phyloP scores from a whole-genome alignment of 2,888 invertebrate genomes.

The Lithophane semibrunnea region DNA sequence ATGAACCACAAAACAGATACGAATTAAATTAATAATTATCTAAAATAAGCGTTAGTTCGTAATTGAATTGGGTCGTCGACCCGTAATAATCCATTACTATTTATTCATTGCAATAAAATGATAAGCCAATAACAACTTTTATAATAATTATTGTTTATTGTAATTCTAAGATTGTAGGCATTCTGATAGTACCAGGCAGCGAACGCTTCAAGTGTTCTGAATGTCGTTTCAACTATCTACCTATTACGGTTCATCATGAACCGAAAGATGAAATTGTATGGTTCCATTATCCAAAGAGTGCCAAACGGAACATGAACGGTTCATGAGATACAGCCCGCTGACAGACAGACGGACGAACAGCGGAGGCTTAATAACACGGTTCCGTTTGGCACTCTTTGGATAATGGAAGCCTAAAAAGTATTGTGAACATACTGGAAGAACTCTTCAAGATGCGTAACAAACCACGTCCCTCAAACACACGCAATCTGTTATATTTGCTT shows the following conservation, averaged over 20 bases:
- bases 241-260: too few relatives aligned
- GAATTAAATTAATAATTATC: slow-evolving; percentile 2
- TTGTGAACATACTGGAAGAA: too few relatives aligned
- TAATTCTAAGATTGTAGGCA: background rate
- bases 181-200: background rate
- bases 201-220: background rate
- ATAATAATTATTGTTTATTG: slow-evolving; percentile 1
- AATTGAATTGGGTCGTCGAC: background rate
- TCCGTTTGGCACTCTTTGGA: too few relatives aligned
- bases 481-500: background rate
- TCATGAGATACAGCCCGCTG: too few relatives aligned
- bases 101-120: slow-evolving; percentile 34
- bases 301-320: too few relatives aligned
- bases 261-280: too few relatives aligned
- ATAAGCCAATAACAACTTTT: slow-evolving; percentile 12
- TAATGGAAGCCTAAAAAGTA: too few relatives aligned
- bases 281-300: too few relatives aligned
- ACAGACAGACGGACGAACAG: too few relatives aligned
- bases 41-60: background rate
- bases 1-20: background rate
- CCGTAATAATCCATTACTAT: slow-evolving; percentile 11
- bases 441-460: too few relatives aligned
- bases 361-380: too few relatives aligned
- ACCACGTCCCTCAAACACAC: background rate
- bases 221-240: too few relatives aligned